Evolutionary conservation across 1,140 invertebrate species (phyloP), one percentile per base, ranked within the genome.

Genomic region (Dinoponera quadriceps): DNA sequence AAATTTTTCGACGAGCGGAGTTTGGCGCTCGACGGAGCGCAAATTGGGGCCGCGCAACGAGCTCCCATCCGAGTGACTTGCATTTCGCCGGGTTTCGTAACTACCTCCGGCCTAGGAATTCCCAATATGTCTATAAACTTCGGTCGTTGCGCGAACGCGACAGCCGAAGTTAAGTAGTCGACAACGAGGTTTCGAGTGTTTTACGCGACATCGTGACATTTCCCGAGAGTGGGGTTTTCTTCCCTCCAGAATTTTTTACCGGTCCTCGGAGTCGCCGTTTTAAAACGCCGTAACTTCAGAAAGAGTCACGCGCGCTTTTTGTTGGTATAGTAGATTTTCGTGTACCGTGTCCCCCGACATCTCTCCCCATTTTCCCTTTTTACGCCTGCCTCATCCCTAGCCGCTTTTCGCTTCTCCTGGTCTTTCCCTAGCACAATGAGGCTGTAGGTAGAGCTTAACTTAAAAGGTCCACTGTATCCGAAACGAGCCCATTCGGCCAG

Each of bases 401-500:
- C 54, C 51, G 48, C 44, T 13, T 20, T 22, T 29, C 65, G 3
- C 27, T 62, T 48, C 71, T 29, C 29, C 75, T 44, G 33, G 20
- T 9, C 69, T 54, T 55, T 75, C 44, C 74, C 69, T 51, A 44
- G 82, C 82, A 85, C 85, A 88, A 88, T 87, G 86, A 87, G 82
- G 65, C 85, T 82, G 82, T 87, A 81, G 82, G 69, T 48, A 84
- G 82, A 85, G 86, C 86, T 87, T 87, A 87, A 87, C 86, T 87
- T 87, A 87, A 88, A 88, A 88, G 86, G 86, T 87, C 86, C 82
- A 87, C 86, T 84, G 85, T 87, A 87, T 87, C 59, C 71, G 82
- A 88, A 88, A 88, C 87, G 87, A 88, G 85, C 85, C 85, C 85
- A 87, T 88, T 88, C 85, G 85, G 74, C 86, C 87, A 87, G 87